Conservation (phyloP, 2,113 vertebrate species). For the Amphiprion ocellaris region DNA sequence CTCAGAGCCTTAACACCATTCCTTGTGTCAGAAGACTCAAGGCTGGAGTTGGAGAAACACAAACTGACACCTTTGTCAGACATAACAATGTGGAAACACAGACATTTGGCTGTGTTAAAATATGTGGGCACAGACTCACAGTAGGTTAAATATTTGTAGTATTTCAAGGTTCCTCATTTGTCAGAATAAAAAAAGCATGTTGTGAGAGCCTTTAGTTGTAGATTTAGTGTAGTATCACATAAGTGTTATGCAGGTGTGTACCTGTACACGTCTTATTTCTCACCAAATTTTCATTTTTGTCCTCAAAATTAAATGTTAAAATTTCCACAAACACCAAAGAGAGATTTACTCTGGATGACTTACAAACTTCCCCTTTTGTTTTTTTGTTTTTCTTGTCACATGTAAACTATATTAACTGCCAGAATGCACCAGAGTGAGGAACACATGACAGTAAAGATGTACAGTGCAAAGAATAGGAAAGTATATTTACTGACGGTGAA, state of each 20-base stretch:
- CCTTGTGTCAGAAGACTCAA: conserved; percentile 50
- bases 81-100: conserved; percentile 11
- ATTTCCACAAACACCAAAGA: background rate
- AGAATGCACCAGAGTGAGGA: background rate
- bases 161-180: background rate
- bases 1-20: conserved; percentile 59
- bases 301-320: background rate
- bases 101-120: background rate
- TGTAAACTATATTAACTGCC: conserved; percentile 9
- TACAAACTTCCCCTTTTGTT: background rate
- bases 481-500: conserved; percentile 23
- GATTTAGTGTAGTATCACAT: background rate
- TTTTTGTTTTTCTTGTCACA: background rate
- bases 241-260: too few relatives aligned
- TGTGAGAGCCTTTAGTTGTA: too few relatives aligned
- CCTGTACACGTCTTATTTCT: too few relatives aligned
- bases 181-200: background rate
- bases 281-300: background rate
- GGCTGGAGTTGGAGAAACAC: conserved; percentile 10
- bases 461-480: background rate
- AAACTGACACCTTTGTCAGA: conserved; percentile 30
- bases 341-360: background rate
- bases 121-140: background rate
- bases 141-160: background rate
- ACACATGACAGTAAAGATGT: conserved; percentile 5